Percentiles rank a stretch among this genome's conserved stretches.
Evolutionary conservation across 2,113 vertebrate species (phyloP).

Genomic region (Xiphophorus hellerii): DNA sequence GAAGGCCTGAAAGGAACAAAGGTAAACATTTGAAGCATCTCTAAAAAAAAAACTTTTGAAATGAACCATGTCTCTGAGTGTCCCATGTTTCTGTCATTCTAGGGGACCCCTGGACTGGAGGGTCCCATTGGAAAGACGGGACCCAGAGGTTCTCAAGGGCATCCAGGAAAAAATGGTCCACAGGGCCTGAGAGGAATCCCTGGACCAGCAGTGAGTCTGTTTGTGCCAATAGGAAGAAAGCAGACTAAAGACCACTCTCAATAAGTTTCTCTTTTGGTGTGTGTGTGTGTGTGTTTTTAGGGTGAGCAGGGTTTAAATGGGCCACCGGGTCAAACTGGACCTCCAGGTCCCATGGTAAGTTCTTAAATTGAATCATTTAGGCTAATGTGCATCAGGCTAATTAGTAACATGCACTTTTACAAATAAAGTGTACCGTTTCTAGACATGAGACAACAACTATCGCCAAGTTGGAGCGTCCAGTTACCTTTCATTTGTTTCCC

Average conservation of each 20-base stretch:
- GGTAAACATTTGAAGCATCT: conserved; percentile 74
- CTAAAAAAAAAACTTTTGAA: neutral
- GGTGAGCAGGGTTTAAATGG: conserved; percentile 96
- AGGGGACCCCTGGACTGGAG: conserved; percentile 91
- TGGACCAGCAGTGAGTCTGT: conserved; percentile 88
- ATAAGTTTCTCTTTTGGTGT: neutral
- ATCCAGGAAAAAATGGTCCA: conserved; percentile 88
- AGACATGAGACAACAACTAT: neutral
- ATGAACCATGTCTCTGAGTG: neutral
- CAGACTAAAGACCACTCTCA: neutral
- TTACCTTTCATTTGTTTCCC: neutral
- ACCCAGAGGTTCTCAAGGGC: conserved; percentile 91
- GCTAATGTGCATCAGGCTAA: neutral
- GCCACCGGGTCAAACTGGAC: conserved; percentile 90
- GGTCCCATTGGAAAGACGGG: conserved; percentile 93
- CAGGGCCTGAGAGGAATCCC: conserved; percentile 94
- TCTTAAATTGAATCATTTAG: neutral
- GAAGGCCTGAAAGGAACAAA: conserved; percentile 92
- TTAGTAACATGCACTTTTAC: neutral
- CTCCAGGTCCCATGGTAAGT: conserved; percentile 94
- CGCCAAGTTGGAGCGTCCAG: neutral
- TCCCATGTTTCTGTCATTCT: conserved; percentile 11
- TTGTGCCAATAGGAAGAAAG: neutral
- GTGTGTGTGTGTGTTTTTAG: conserved; percentile 68
- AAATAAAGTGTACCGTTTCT: neutral